Percentiles rank a stretch among this genome's conserved stretches.
Evolutionary conservation across 2,113 vertebrate genomes (phyloP).

Genomic region (Ictalurus furcatus): DNA sequence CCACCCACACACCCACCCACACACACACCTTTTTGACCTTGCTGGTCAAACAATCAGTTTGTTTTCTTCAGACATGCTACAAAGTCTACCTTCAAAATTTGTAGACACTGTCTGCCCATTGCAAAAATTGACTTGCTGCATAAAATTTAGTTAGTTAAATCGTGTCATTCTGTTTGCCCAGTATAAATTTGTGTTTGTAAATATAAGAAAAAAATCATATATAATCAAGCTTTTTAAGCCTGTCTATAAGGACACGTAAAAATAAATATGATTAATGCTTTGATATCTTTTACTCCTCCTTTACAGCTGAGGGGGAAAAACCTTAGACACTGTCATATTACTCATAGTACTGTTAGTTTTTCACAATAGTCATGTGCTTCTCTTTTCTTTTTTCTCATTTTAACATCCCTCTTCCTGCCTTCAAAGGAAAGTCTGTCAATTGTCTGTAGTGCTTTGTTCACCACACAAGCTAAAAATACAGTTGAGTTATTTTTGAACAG

Average conservation of each 20-base stretch:
- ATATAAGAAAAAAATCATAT: not conserved
- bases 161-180: not conserved
- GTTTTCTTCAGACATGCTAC: slow-evolving; percentile 1
- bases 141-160: not conserved
- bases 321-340: slow-evolving; percentile 14
- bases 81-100: not conserved
- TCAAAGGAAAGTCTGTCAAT: slow-evolving; percentile 43
- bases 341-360: not conserved
- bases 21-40: not conserved
- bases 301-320: slow-evolving; percentile 3
- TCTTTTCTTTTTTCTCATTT: slow-evolving; percentile 8
- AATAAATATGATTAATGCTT: not conserved
- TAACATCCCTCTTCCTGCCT: not conserved
- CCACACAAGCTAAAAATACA: slow-evolving; percentile 46
- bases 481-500: slow-evolving; percentile 42
- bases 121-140: not conserved
- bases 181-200: not conserved
- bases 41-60: not conserved
- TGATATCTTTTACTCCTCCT: slow-evolving; percentile 1
- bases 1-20: not conserved
- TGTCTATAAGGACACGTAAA: not conserved
- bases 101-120: not conserved
- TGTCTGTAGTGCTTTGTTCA: slow-evolving; percentile 48
- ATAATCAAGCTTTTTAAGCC: not conserved
- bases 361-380: not conserved